These are phyloP conservation scores for Pseudochirops cupreus DNA, from an alignment of 2,797 vertebrate genomes.

Conservation along the genomic window DNA sequence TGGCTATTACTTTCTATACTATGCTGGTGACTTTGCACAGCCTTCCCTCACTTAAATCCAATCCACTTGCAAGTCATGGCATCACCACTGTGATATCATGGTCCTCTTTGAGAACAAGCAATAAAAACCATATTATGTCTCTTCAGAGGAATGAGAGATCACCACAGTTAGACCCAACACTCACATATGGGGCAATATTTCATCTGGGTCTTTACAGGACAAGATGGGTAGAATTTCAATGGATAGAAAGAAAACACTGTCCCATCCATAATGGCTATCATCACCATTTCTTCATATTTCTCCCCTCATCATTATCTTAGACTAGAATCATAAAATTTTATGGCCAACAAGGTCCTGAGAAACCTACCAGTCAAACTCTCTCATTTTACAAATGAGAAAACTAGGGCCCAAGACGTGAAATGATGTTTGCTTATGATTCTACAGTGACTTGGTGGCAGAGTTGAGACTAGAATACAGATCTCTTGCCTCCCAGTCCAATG, in stretches of 20 bases:
- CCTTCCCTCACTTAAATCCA: no score
- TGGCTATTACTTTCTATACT: not conserved
- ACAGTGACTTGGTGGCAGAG: not conserved
- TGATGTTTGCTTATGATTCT: not conserved
- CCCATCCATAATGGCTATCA: not conserved
- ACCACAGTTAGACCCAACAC: not conserved
- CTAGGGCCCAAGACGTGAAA: not conserved
- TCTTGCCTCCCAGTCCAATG: not conserved
- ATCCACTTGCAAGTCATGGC: no score
- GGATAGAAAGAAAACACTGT: not conserved
- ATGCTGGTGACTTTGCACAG: no score
- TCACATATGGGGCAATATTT: conserved; percentile 1
- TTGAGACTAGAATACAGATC: not conserved
- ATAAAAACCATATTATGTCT: not conserved
- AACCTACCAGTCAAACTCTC: not conserved
- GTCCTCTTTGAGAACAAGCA: no score
- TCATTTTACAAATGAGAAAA: not conserved
- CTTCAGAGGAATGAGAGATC: not conserved
- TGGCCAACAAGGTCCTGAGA: not conserved
- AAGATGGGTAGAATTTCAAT: conserved; percentile 21
- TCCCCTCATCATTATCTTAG: not conserved
- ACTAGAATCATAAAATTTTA: not conserved
- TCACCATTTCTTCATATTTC: not conserved
- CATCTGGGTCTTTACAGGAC: not conserved
- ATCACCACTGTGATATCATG: no score